These are phyloP conservation scores for Turdus rufiventris DNA, from an alignment of 2,113 vertebrate species.

Conservation along the genomic window DNA sequence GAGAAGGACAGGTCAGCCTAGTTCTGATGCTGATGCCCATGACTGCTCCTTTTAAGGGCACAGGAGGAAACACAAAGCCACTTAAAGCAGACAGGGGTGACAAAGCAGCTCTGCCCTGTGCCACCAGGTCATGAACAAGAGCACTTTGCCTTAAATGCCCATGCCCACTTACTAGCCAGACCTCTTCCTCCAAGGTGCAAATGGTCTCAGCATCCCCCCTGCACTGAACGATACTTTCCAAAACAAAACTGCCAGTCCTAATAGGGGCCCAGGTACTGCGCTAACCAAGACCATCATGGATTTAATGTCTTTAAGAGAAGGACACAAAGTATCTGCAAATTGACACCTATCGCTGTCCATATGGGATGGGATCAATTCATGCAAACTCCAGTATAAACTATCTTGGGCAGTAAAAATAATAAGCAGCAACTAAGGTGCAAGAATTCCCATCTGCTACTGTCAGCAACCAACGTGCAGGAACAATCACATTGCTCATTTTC, in stretches of 20 bases:
- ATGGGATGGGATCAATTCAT: background rate
- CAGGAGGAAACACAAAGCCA: background rate
- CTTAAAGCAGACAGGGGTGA: background rate
- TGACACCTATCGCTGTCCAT: background rate
- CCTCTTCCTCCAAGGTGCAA: background rate
- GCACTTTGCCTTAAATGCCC: background rate
- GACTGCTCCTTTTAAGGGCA: background rate
- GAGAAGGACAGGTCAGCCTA: background rate
- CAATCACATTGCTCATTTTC: background rate
- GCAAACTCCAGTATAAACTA: background rate
- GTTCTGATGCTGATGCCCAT: background rate
- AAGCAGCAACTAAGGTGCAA: background rate
- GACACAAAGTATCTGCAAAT: background rate
- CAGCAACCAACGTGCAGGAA: background rate
- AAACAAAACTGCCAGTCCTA: background rate
- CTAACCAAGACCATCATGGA: rapidly evolving
- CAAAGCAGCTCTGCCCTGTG: background rate
- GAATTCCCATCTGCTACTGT: background rate
- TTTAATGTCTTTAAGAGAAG: background rate
- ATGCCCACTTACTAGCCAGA: background rate
- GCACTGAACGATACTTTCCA: background rate
- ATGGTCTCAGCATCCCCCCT: background rate
- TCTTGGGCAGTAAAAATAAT: background rate
- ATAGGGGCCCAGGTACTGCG: background rate
- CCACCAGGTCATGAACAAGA: background rate